Percentiles rank a stretch among this genome's conserved stretches.
These are phyloP conservation scores for Steinernema hermaphroditum DNA, from an alignment of 2,888 invertebrate genomes.

Conservation along the genomic window DNA sequence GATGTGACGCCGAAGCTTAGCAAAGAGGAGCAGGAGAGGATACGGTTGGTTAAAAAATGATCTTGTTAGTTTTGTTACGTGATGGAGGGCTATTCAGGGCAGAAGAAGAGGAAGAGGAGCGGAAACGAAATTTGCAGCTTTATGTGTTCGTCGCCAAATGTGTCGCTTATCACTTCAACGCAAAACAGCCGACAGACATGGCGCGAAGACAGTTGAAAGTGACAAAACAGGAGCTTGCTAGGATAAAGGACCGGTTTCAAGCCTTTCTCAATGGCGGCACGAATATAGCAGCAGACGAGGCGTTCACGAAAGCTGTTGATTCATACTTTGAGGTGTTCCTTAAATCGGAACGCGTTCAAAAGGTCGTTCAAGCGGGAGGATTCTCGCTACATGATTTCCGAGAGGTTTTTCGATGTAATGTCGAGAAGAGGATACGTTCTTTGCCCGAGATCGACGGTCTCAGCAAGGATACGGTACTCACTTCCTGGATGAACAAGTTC, in stretches of 20 bases:
- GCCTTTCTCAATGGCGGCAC: slow-evolving; percentile 88
- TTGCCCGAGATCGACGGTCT: slow-evolving; percentile 98
- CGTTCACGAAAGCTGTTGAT: slow-evolving; percentile 97
- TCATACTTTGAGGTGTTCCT: slow-evolving; percentile 89
- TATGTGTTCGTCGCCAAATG: slow-evolving; percentile 98
- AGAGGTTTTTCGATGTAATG: slow-evolving; percentile 90
- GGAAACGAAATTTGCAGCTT: slow-evolving; percentile 88
- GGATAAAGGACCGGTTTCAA: slow-evolving; percentile 59
- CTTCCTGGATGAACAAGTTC: slow-evolving; percentile 99
- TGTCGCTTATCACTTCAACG: slow-evolving; percentile 93
- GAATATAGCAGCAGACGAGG: slow-evolving; percentile 95
- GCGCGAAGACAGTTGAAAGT: slow-evolving; percentile 89
- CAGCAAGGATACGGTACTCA: slow-evolving; percentile 78
- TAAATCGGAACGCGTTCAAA: slow-evolving; percentile 87
- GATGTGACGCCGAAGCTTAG: slow-evolving; percentile 44
- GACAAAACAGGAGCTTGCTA: slow-evolving; percentile 80
- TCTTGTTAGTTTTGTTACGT: too few species aligned
- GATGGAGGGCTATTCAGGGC: slow-evolving; percentile 76
- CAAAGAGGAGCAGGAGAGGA: slow-evolving; percentile 65
- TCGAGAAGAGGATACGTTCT: slow-evolving; percentile 90
- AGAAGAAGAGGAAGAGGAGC: slow-evolving; percentile 92
- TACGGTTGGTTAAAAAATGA: slow-evolving; percentile 44
- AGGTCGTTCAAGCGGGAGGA: slow-evolving; percentile 96
- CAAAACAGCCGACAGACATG: slow-evolving; percentile 91
- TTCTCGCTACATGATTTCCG: slow-evolving; percentile 98